These are phyloP conservation scores for Drosophila nigricruria DNA, from an alignment of 2,888 invertebrate genomes.

Conservation along the genomic window DNA sequence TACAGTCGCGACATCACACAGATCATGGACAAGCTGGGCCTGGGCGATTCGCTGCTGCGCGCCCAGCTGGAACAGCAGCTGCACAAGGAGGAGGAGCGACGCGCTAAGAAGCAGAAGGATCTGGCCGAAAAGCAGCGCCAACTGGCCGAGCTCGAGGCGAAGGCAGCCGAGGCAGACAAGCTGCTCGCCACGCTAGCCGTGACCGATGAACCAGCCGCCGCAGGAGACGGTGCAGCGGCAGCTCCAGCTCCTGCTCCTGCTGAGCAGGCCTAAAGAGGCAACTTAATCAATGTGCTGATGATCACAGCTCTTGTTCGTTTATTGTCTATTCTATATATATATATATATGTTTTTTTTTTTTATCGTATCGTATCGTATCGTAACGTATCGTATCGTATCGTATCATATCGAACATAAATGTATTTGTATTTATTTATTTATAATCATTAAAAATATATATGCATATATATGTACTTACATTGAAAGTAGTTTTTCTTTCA, in stretches of 20 bases:
- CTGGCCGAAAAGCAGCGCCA: constrained; percentile 67
- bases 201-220: constrained; percentile 14
- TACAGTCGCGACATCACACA: constrained; percentile 83
- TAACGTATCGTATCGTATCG: constrained; percentile 2
- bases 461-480: constrained; percentile 34
- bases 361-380: constrained; percentile 35
- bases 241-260: constrained; percentile 12
- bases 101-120: constrained; percentile 65
- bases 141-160: constrained; percentile 58
- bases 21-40: constrained; percentile 82
- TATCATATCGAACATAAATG: constrained; percentile 49
- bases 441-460: constrained; percentile 71
- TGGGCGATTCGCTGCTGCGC: constrained; percentile 84
- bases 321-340: constrained; percentile 22
- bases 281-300: background rate
- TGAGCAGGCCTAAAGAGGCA: constrained; percentile 53
- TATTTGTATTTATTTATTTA: constrained; percentile 78
- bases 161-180: constrained; percentile 70
- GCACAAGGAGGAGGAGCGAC: constrained; percentile 68
- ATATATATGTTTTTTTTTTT: constrained; percentile 1
- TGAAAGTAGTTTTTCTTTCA: constrained; percentile 9
- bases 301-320: constrained; percentile 22
- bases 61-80: constrained; percentile 76
- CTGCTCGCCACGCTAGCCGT: constrained; percentile 56
- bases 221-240: constrained; percentile 12